A percentile compares a stretch with the other conserved stretches of the same genome.
These are phyloP conservation scores for Disparrhopalites patrizii DNA, from an alignment of 2,888 invertebrate genomes.

Conservation along the genomic window DNA sequence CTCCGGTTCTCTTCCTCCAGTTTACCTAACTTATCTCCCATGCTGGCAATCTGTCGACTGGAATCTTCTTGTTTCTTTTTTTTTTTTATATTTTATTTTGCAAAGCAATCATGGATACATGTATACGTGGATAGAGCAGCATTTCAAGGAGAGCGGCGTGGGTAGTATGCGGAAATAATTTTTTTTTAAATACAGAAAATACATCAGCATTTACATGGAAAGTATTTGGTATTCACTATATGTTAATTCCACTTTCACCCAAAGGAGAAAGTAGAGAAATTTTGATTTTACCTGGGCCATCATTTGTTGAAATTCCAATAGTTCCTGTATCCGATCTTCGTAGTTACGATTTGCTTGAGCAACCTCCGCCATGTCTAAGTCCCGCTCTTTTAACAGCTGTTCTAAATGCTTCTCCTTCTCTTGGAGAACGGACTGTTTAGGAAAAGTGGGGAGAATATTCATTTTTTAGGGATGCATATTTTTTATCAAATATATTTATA, in stretches of 20 bases:
- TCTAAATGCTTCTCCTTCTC: conserved; percentile 95
- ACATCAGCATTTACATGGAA: too few species aligned
- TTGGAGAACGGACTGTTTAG: conserved; percentile 77
- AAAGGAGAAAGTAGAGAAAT: too few species aligned
- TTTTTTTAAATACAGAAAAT: too few species aligned
- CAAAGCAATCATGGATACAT: not conserved
- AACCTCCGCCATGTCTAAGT: conserved; percentile 82
- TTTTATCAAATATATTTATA: too few species aligned
- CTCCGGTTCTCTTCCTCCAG: conserved; percentile 53
- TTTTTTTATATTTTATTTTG: too few species aligned
- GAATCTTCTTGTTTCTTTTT: conserved; percentile 56
- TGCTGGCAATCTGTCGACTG: conserved; percentile 54
- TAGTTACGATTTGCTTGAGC: conserved; percentile 71
- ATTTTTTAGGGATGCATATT: too few species aligned
- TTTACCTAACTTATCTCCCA: conserved; percentile 54
- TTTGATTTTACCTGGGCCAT: conserved; percentile 16
- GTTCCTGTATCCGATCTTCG: conserved; percentile 69
- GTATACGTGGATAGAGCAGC: not conserved
- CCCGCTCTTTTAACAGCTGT: conserved; percentile 82
- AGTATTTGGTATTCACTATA: not conserved
- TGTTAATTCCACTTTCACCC: not conserved
- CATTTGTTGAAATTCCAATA: conserved; percentile 57
- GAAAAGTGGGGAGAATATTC: too few species aligned
- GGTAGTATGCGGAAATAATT: too few species aligned
- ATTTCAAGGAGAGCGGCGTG: too few species aligned